Evolutionary conservation across 2,797 vertebrate species (phyloP).

Genomic region (Chelonia mydas): DNA sequence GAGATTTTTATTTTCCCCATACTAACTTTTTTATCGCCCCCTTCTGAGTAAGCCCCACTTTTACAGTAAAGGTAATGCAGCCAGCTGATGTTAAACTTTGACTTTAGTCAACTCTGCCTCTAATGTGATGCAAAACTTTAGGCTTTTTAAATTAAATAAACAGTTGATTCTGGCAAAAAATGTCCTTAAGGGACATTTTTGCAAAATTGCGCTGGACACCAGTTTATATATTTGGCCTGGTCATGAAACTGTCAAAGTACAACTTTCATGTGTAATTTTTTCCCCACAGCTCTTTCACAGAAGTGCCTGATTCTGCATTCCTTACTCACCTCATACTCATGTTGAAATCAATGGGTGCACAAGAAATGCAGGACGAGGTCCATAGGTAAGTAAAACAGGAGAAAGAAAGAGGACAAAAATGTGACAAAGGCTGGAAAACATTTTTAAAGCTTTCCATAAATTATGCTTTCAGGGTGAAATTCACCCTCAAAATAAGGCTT

Average conservation of each 20-base stretch:
- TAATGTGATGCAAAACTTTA: constrained; percentile 68
- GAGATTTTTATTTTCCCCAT: constrained; percentile 18
- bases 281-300: constrained; percentile 75
- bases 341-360: background rate
- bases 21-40: constrained; percentile 30
- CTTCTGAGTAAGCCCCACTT: constrained; percentile 30
- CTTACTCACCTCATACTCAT: constrained; percentile 23
- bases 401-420: background rate
- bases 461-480: background rate
- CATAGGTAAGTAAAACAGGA: background rate
- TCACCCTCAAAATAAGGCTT: background rate
- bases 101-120: constrained; percentile 45
- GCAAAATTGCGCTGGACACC: constrained; percentile 66
- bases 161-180: constrained; percentile 64
- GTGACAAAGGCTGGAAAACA: background rate
- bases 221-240: constrained; percentile 69
- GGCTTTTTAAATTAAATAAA: constrained; percentile 70
- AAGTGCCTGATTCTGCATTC: constrained; percentile 56
- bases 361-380: background rate
- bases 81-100: constrained; percentile 58
- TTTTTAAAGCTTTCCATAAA: background rate
- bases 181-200: constrained; percentile 62
- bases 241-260: constrained; percentile 72
- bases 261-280: constrained; percentile 81
- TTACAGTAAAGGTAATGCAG: background rate